Percentiles rank a stretch among this genome's conserved stretches.
Evolutionary conservation across 1,140 invertebrate genomes (phyloP).

Genomic region (Phocides pigmalion): DNA sequence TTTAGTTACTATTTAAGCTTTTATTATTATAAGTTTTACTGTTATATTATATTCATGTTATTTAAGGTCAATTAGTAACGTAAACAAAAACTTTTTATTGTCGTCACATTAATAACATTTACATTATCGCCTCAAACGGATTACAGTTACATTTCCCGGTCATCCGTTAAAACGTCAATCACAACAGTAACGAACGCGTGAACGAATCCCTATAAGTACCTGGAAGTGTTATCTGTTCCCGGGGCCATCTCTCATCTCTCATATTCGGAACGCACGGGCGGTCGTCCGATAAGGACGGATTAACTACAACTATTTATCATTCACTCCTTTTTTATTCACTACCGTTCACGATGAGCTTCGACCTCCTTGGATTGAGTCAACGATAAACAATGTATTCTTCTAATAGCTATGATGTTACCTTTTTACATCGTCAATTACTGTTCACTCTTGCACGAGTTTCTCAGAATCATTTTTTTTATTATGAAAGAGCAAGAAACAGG

Average conservation of each 20-base stretch:
- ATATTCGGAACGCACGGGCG: conserved; percentile 80
- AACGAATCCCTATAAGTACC: conserved; percentile 56
- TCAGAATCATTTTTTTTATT: no score
- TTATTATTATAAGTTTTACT: no score
- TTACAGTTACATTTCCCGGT: conserved; percentile 11
- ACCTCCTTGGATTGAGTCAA: conserved; percentile 50
- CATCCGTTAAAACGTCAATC: conserved; percentile 44
- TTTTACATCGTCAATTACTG: no score
- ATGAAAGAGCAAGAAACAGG: no score
- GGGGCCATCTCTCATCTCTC: conserved; percentile 74
- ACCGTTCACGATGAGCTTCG: conserved; percentile 54
- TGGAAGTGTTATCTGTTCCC: conserved; percentile 73
- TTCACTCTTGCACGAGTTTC: no score
- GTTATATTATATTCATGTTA: no score
- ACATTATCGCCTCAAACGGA: conserved; percentile 7
- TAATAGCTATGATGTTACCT: no score
- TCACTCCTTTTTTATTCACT: conserved; percentile 74
- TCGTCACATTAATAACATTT: neutral
- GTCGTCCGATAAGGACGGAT: conserved; percentile 75
- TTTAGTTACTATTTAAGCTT: no score
- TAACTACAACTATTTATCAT: conserved; percentile 81
- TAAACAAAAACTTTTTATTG: neutral
- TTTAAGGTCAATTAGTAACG: no score
- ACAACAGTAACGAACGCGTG: conserved; percentile 40
- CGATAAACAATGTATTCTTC: no score